Conservation (phyloP, 2,797 vertebrate species). For the Danio aesculapii region DNA sequence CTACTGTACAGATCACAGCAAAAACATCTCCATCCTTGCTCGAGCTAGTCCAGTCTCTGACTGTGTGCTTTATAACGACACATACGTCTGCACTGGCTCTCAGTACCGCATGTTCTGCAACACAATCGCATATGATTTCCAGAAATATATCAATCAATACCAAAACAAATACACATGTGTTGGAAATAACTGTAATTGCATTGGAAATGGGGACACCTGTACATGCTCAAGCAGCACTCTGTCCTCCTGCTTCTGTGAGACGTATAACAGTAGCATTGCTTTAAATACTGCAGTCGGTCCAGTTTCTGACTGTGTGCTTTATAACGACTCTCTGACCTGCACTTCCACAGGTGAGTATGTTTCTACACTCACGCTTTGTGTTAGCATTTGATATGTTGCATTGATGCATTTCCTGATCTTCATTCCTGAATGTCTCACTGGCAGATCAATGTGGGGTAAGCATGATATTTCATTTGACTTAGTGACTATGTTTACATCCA, state of each 20-base stretch:
- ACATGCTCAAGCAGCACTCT: neutral
- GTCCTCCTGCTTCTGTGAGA: neutral
- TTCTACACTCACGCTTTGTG: neutral
- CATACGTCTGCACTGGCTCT: neutral
- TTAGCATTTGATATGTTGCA: neutral
- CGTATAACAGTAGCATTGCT: neutral
- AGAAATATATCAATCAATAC: neutral
- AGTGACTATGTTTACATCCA: too few species aligned
- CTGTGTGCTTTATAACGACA: neutral
- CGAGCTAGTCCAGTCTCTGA: neutral
- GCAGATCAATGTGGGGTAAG: neutral
- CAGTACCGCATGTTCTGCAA: neutral
- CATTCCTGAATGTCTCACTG: neutral
- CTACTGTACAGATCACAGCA: neutral
- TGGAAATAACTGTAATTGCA: rapidly evolving
- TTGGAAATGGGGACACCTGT: neutral
- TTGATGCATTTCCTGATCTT: neutral
- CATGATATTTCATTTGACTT: neutral
- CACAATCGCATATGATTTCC: rapidly evolving
- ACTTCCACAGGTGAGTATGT: neutral
- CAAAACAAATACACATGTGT: neutral
- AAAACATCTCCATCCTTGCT: too few species aligned
- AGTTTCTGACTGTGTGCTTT: neutral
- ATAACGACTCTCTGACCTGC: neutral
- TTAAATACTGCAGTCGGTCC: neutral